Evolutionary conservation across 2,797 vertebrate species (phyloP).

Genomic region (Pipistrellus kuhlii): DNA sequence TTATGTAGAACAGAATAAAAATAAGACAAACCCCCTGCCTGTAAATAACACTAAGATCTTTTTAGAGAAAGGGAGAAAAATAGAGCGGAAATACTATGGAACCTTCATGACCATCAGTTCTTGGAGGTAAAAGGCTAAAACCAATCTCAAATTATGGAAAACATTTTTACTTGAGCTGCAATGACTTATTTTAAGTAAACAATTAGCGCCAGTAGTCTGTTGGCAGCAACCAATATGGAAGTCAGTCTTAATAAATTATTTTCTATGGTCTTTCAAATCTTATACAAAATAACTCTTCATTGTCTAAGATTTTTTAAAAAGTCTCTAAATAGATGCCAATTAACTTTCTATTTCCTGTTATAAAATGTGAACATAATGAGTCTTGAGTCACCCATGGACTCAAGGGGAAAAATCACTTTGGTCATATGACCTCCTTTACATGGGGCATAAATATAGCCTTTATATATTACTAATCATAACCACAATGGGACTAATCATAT

Average conservation of each 20-base stretch:
- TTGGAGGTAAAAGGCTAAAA: constrained; percentile 63
- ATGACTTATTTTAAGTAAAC: constrained; percentile 75
- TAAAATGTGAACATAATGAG: constrained; percentile 86
- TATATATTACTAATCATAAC: constrained; percentile 66
- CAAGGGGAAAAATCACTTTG: constrained; percentile 81
- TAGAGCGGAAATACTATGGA: constrained; percentile 47
- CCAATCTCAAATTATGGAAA: constrained; percentile 69
- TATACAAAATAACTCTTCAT: constrained; percentile 87
- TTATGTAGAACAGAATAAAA: constrained; percentile 56
- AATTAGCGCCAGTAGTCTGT: constrained; percentile 80
- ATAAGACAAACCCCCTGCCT: constrained; percentile 41
- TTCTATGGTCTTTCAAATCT: constrained; percentile 87
- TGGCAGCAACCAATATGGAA: constrained; percentile 84
- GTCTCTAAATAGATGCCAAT: constrained; percentile 88
- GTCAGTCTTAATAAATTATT: constrained; percentile 89
- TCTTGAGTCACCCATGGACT: constrained; percentile 83
- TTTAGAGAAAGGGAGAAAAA: constrained; percentile 57
- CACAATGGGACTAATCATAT: constrained; percentile 74
- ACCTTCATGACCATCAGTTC: background rate
- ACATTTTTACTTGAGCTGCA: constrained; percentile 75
- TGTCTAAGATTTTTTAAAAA: constrained; percentile 77
- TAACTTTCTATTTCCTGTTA: constrained; percentile 89
- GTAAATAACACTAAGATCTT: constrained; percentile 26
- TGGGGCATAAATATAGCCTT: constrained; percentile 86
- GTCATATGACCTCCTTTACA: constrained; percentile 77